phyloP scores from a whole-genome alignment of 2,888 invertebrate species.

The Rhingia campestris region DNA sequence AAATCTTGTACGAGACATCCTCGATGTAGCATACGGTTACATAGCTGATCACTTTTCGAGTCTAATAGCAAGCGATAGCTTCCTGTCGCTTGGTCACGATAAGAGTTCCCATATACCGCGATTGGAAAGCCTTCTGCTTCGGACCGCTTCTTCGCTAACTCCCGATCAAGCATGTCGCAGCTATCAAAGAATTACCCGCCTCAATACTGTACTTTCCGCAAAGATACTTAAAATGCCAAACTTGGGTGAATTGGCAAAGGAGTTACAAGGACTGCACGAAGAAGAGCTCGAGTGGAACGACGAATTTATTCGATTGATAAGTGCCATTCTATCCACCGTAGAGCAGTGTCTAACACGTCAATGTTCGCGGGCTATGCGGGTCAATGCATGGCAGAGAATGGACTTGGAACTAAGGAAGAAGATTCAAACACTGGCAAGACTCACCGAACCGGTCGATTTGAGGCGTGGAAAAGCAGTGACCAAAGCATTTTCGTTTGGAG shows the following conservation, averaged over 20 bases:
- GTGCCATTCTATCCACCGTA: constrained; percentile 86
- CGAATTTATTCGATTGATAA: constrained; percentile 85
- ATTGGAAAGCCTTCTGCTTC: constrained; percentile 90
- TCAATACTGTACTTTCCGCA: constrained; percentile 82
- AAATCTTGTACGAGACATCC: constrained; percentile 89
- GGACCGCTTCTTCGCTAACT: constrained; percentile 90
- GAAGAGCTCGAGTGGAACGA: constrained; percentile 84
- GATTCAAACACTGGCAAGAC: constrained; percentile 86
- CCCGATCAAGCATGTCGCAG: constrained; percentile 93
- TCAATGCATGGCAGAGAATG: constrained; percentile 87
- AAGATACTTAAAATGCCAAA: constrained; percentile 82
- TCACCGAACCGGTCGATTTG: constrained; percentile 82
- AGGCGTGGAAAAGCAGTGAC: constrained; percentile 80
- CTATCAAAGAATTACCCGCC: constrained; percentile 84
- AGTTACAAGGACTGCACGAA: constrained; percentile 81
- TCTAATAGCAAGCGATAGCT: constrained; percentile 88
- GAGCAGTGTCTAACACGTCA: constrained; percentile 89
- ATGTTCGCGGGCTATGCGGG: constrained; percentile 86
- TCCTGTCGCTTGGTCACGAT: constrained; percentile 87
- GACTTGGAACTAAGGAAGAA: constrained; percentile 85
- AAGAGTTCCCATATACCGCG: constrained; percentile 89
- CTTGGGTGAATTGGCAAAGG: constrained; percentile 80
- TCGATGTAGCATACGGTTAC: constrained; percentile 91
- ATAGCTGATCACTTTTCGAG: constrained; percentile 90
- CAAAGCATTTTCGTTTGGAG: constrained; percentile 81